Conservation (phyloP, 2,113 vertebrate species). For the Acrocephalus kingi region DNA sequence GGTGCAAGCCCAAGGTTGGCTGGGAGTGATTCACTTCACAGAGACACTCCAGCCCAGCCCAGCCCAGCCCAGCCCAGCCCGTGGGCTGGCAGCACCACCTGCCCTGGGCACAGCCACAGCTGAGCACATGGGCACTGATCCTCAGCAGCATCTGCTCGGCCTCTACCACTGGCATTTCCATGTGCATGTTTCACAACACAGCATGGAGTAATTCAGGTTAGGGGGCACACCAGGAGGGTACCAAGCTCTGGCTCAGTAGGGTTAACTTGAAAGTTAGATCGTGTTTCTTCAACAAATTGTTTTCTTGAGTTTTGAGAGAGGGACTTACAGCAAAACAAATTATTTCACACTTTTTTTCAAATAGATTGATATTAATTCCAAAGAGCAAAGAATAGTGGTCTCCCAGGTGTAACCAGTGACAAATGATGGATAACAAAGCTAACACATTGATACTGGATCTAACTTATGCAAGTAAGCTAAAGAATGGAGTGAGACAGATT, state of each 20-base stretch:
- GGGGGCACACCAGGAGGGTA: neutral
- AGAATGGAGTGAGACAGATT: neutral
- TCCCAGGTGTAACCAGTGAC: neutral
- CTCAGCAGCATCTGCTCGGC: neutral
- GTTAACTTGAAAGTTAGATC: neutral
- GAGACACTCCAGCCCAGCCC: neutral
- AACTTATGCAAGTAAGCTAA: neutral
- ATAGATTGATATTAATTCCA: neutral
- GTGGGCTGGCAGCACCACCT: neutral
- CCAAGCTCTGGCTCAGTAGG: neutral
- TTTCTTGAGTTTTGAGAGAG: neutral
- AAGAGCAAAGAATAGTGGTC: neutral
- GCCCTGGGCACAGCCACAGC: neutral
- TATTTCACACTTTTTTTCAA: neutral
- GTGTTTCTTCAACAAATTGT: neutral
- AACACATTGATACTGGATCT: neutral
- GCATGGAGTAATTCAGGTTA: neutral
- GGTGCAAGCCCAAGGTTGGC: neutral
- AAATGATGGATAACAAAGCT: neutral
- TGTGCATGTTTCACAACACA: rapidly evolving
- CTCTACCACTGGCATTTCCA: neutral
- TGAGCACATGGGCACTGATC: neutral
- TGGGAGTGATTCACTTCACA: too few species aligned
- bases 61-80: neutral
- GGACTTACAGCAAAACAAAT: neutral